A percentile compares a stretch with the other conserved stretches of the same genome.
These are phyloP conservation scores for Doryteuthis pealeii DNA, from an alignment of 1,140 invertebrate genomes.

Conservation along the genomic window DNA sequence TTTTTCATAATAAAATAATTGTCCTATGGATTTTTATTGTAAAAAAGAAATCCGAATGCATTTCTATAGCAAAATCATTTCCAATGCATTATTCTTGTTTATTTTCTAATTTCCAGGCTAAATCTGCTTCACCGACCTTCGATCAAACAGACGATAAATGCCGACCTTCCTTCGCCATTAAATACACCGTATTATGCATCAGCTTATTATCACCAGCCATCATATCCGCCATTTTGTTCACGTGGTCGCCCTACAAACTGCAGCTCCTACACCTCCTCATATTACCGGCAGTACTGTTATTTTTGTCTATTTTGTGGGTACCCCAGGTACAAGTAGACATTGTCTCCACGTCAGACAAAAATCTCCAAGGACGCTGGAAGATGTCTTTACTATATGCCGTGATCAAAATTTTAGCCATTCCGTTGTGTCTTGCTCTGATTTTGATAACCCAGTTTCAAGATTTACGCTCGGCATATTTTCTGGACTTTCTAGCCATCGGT, in stretches of 20 bases:
- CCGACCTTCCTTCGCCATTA: neutral
- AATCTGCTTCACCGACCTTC: neutral
- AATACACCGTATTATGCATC: neutral
- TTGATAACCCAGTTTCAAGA: neutral
- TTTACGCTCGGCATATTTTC: neutral
- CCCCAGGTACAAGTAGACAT: constrained; percentile 21
- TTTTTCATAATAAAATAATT: no score
- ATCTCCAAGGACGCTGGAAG: neutral
- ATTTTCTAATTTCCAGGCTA: neutral
- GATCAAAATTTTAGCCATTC: neutral
- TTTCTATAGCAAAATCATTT: no score
- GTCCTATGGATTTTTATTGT: no score
- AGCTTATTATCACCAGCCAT: constrained; percentile 14
- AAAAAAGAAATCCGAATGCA: no score
- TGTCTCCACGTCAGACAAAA: neutral
- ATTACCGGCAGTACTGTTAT: constrained; percentile 16
- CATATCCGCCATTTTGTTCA: constrained; percentile 18
- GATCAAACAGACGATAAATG: neutral
- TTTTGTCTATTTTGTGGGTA: constrained; percentile 27
- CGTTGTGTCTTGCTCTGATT: neutral
- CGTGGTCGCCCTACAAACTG: constrained; percentile 23
- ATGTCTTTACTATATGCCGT: neutral
- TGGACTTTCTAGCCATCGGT: neutral
- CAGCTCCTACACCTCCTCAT: constrained; percentile 16
- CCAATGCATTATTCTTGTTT: neutral